These are phyloP conservation scores for Dicrurus megarhynchus DNA, from an alignment of 2,113 vertebrate species.

Conservation along the genomic window DNA sequence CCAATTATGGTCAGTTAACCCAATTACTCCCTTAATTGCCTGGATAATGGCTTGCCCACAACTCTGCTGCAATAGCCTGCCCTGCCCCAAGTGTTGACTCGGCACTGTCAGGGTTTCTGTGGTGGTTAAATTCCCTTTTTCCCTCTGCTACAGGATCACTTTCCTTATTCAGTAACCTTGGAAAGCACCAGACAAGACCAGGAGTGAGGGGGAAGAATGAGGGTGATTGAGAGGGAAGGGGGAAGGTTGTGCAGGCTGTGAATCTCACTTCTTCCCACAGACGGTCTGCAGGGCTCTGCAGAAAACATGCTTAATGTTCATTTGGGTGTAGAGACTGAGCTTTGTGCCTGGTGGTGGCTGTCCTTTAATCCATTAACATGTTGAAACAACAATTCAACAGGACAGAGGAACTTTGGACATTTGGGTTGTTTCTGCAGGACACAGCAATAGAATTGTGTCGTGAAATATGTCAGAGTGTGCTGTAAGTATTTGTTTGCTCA, in stretches of 20 bases:
- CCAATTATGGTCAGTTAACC: neutral
- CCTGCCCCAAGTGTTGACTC: neutral
- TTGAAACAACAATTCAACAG: neutral
- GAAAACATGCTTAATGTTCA: fast-evolving
- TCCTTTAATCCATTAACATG: neutral
- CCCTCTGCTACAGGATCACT: neutral
- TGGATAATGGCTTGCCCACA: neutral
- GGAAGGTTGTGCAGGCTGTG: neutral
- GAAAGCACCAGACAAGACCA: neutral
- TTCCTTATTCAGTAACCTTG: neutral
- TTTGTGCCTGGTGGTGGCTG: neutral
- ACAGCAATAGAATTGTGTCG: neutral
- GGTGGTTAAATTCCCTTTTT: neutral
- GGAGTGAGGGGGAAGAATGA: neutral
- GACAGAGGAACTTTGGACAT: neutral
- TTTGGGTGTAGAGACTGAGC: neutral
- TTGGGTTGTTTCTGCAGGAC: neutral
- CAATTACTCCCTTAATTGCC: neutral
- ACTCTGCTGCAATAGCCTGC: neutral
- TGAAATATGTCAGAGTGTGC: neutral
- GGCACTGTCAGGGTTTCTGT: neutral
- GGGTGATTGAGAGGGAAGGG: neutral
- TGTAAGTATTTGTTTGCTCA: neutral
- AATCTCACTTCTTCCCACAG: neutral
- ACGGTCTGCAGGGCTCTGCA: neutral